phyloP scores from a whole-genome alignment of 23 tunicate genomes.

The Trididemnum clinides region DNA sequence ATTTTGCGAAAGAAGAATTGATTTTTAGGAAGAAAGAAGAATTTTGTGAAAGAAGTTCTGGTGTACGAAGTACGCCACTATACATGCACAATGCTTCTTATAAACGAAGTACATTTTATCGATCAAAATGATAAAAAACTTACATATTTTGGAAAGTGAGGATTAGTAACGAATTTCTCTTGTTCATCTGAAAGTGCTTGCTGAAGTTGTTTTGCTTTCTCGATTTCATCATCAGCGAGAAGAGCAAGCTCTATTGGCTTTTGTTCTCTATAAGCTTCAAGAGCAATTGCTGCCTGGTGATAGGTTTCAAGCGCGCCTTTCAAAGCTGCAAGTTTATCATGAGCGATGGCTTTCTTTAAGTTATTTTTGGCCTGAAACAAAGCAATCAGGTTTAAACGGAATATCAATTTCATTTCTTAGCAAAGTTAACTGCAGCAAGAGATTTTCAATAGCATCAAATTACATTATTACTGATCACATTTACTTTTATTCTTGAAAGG shows the following conservation, averaged over 20 bases:
- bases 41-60: too few relatives aligned
- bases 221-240: neutral
- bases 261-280: neutral
- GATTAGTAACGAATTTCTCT: neutral
- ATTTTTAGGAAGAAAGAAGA: too few relatives aligned
- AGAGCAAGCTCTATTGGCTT: neutral
- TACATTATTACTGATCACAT: too few relatives aligned
- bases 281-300: neutral
- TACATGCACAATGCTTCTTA: too few relatives aligned
- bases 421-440: too few relatives aligned
- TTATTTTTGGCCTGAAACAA: slow-evolving; percentile 6
- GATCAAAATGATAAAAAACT: too few relatives aligned
- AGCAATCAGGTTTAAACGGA: neutral
- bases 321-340: neutral
- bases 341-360: neutral
- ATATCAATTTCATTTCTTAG: too few relatives aligned
- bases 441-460: too few relatives aligned
- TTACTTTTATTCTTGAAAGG: too few relatives aligned
- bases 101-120: too few relatives aligned
- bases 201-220: neutral
- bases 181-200: neutral
- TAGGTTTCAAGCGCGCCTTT: neutral
- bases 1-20: too few relatives aligned
- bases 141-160: slow-evolving; percentile 10
- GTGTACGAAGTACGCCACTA: too few relatives aligned